Percentiles rank a stretch among this genome's conserved stretches.
phyloP scores from a whole-genome alignment of 2,888 invertebrate species.

The Amphipoea oculea region DNA sequence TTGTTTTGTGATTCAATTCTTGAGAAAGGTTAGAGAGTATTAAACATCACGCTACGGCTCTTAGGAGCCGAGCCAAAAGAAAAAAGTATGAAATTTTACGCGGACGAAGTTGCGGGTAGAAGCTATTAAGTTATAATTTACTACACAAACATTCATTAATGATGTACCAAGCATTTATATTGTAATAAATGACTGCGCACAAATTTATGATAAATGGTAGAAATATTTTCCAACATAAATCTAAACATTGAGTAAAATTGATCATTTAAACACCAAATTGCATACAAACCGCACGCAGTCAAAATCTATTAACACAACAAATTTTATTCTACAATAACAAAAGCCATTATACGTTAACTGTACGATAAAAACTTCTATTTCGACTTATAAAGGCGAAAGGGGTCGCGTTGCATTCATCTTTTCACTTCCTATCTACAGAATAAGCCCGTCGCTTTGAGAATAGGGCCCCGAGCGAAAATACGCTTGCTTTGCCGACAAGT shows the following conservation, averaged over 20 bases:
- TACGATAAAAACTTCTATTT: conserved; percentile 73
- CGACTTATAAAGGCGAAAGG: conserved; percentile 72
- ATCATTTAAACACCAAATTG: conserved; percentile 13
- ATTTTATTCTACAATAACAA: not conserved
- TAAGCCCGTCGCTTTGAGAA: conserved; percentile 79
- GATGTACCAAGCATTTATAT: not conserved
- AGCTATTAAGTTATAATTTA: not conserved
- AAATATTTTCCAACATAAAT: not conserved
- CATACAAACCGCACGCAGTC: not conserved
- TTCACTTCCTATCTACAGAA: conserved; percentile 77
- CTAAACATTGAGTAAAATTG: not conserved
- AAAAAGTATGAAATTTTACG: not conserved
- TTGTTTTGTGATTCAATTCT: not conserved
- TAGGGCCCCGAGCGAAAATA: conserved; percentile 75
- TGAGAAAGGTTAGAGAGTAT: not conserved
- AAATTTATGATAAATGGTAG: conserved; percentile 5
- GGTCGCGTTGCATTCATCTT: conserved; percentile 80
- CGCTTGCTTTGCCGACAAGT: conserved; percentile 73
- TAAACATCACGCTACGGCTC: not conserved
- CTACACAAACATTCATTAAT: conserved; percentile 7
- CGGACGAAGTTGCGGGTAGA: not conserved
- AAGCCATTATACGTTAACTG: conserved; percentile 15
- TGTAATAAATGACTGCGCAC: conserved; percentile 13
- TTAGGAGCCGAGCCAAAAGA: not conserved
- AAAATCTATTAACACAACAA: conserved; percentile 3